phyloP scores from a whole-genome alignment of 2,113 vertebrate genomes.

The Lichenostomus cassidix region DNA sequence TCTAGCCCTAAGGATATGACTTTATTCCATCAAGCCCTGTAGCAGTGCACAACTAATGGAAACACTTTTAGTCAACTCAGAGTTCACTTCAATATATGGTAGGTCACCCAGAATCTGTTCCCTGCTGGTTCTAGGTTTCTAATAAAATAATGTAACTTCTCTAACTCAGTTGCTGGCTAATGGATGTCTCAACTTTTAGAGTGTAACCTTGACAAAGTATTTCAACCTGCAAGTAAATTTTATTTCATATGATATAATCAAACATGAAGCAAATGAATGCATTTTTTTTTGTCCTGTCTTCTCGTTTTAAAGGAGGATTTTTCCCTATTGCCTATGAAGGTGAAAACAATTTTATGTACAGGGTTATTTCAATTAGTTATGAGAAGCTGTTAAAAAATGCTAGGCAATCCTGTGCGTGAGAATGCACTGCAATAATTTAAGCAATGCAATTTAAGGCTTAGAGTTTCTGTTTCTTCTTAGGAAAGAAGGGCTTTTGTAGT shows the following conservation, averaged over 20 bases:
- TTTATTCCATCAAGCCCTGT: background rate
- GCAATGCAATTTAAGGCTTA: background rate
- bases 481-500: background rate
- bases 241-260: background rate
- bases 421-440: background rate
- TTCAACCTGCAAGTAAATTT: background rate
- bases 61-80: background rate
- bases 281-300: background rate
- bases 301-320: background rate
- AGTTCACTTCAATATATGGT: background rate
- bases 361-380: background rate
- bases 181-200: background rate
- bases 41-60: background rate
- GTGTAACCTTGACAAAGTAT: background rate
- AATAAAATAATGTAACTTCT: background rate
- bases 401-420: background rate
- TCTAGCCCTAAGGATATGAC: background rate
- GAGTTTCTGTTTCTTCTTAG: background rate
- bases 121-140: background rate
- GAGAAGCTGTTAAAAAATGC: background rate
- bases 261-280: background rate
- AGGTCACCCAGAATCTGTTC: background rate
- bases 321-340: background rate
- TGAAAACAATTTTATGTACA: background rate
- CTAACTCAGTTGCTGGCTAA: background rate